phyloP scores from a whole-genome alignment of 1,140 invertebrate species.

The Diorhabda carinulata region DNA sequence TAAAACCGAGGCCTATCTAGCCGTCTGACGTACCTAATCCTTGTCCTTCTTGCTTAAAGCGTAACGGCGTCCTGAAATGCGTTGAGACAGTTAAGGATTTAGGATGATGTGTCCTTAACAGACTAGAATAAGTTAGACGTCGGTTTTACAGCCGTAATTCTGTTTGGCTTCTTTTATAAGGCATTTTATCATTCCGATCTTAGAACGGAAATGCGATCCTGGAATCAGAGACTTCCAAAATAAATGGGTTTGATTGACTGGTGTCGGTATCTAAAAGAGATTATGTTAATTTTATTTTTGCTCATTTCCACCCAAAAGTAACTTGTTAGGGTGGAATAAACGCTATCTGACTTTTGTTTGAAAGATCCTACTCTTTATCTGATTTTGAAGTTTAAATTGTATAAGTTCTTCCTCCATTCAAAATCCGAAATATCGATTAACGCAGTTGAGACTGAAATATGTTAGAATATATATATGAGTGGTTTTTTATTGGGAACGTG shows the following conservation, averaged over 20 bases:
- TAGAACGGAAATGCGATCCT: neutral
- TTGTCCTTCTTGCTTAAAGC: slow-evolving; percentile 31
- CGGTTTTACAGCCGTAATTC: slow-evolving; percentile 33
- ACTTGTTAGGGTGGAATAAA: too few species aligned
- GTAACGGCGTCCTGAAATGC: slow-evolving; percentile 36
- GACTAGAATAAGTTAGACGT: slow-evolving; percentile 36
- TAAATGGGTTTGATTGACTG: neutral
- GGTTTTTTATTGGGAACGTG: too few species aligned
- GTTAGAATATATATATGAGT: too few species aligned
- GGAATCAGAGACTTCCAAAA: neutral
- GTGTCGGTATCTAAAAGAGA: neutral
- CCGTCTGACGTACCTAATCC: slow-evolving; percentile 34
- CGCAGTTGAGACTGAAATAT: too few species aligned
- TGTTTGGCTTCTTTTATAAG: slow-evolving; percentile 3
- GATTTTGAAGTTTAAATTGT: too few species aligned
- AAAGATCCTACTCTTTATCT: too few species aligned
- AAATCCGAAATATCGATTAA: too few species aligned
- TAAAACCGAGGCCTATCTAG: slow-evolving; percentile 13
- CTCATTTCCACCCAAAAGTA: neutral
- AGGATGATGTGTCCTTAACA: slow-evolving; percentile 35
- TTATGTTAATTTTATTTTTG: neutral
- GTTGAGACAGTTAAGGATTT: slow-evolving; percentile 37
- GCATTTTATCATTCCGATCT: slow-evolving; percentile 2
- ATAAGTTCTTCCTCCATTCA: too few species aligned
- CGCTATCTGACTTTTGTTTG: too few species aligned